Evolutionary conservation across 2,113 vertebrate species (phyloP), one percentile per base, ranked within the genome.

Genomic region (Albula glossodonta): DNA sequence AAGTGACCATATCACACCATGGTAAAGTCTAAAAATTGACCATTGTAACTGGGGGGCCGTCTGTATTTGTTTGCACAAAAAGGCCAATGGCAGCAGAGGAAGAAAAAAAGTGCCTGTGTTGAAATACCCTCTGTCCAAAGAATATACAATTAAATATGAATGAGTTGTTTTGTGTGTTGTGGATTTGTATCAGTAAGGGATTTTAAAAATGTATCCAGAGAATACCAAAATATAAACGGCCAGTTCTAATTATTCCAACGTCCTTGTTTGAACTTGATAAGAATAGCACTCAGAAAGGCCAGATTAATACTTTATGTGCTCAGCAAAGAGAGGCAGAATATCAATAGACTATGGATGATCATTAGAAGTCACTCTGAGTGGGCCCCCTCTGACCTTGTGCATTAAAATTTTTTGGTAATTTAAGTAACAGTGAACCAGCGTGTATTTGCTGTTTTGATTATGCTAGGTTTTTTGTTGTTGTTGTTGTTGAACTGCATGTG

Each of bases 241-340:
- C 70, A 86, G 10, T 83, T 83, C 51, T 51, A 86, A 60, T 56
- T 82, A 63, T 60, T 78, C 70, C 70, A 25, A 15, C 60, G 81
- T 56, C 52, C 81, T 82, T 63, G 19, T 74, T 78, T 86, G 80
- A 86, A 86, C 81, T 77, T 78, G 19, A 63, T 86, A 78, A 17
- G 48, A 83, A 86, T 52, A 56, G 52, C 25, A 49, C 51, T 50
- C 31, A 49, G 63, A 78, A 83, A 50, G 80, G 70, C 66, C 81
- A 78, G n/a, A 83, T 86, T 70, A 60, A 82, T 86, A 77, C 80
- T 86, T 86, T 70, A 82, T 78, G 52, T 17, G 31, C 66, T 74
- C 41, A 52, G 51, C 50, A 74, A 51, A 52, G 63, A 82, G 80
- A 50, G 51, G 19, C 15, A 74, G 80, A 78, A 83, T 86, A 86